phyloP scores from a whole-genome alignment of 2,797 vertebrate species.

The Phaenicophaeus curvirostris region DNA sequence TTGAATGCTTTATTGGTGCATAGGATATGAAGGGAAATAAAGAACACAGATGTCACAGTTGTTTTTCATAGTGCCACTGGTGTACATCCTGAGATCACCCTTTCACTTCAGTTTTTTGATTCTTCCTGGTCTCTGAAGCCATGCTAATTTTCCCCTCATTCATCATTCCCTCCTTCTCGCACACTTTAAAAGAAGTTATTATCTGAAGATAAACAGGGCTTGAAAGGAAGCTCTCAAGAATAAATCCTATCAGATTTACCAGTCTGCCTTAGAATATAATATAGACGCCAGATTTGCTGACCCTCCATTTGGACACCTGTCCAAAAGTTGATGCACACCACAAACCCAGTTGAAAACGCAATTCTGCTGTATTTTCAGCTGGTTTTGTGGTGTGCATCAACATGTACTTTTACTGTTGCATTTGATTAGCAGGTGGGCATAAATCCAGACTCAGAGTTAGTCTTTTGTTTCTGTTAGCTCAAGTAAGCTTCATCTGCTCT shows the following conservation, averaged over 20 bases:
- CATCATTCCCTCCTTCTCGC: neutral
- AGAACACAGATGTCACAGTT: neutral
- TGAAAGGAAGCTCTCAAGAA: neutral
- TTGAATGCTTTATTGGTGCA: neutral
- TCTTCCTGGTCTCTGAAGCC: neutral
- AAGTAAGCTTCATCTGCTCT: neutral
- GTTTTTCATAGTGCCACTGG: neutral
- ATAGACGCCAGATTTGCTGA: neutral
- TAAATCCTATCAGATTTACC: neutral
- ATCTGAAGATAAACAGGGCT: neutral
- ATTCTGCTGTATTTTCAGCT: neutral
- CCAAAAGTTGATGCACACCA: too few species aligned
- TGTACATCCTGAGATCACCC: neutral
- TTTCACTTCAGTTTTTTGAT: neutral
- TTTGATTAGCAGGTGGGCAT: neutral
- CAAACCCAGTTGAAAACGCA: too few species aligned
- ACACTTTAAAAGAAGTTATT: neutral
- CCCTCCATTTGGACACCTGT: neutral
- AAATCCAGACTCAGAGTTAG: neutral
- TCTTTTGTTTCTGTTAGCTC: neutral
- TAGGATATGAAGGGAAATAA: neutral
- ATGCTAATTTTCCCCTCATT: neutral
- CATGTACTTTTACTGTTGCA: neutral
- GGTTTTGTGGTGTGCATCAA: neutral
- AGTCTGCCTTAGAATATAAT: neutral